These are phyloP conservation scores for Paracanthobrama guichenoti DNA, from an alignment of 2,113 vertebrate genomes.

Conservation along the genomic window DNA sequence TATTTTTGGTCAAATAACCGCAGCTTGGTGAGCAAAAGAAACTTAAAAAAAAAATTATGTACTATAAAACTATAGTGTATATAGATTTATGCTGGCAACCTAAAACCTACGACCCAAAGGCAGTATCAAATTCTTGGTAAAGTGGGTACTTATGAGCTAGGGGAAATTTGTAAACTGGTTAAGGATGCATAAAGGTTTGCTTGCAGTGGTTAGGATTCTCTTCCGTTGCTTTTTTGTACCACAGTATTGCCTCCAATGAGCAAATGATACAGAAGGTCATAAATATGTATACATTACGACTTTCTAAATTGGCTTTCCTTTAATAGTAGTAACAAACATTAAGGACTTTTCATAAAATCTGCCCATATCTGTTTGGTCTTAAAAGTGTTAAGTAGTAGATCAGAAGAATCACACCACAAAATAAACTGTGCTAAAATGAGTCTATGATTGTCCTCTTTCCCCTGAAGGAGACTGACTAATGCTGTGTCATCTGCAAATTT, in stretches of 20 bases:
- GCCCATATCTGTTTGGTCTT: neutral
- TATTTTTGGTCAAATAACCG: neutral
- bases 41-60: neutral
- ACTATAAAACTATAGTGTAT: neutral
- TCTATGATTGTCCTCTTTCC: conserved; percentile 21
- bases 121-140: neutral
- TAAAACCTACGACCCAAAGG: neutral
- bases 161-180: neutral
- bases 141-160: neutral
- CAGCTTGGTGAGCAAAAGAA: neutral
- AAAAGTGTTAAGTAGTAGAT: neutral
- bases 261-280: neutral
- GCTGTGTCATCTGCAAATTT: conserved; percentile 29
- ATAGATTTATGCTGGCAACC: neutral
- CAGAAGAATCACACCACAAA: neutral
- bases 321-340: neutral
- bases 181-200: neutral
- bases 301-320: neutral
- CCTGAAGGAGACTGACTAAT: conserved; percentile 17
- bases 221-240: neutral
- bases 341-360: neutral
- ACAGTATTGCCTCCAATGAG: neutral
- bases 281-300: neutral
- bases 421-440: neutral
- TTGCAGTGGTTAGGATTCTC: neutral